Conservation (phyloP, 2,113 vertebrate genomes). For the Trichechus manatus region DNA sequence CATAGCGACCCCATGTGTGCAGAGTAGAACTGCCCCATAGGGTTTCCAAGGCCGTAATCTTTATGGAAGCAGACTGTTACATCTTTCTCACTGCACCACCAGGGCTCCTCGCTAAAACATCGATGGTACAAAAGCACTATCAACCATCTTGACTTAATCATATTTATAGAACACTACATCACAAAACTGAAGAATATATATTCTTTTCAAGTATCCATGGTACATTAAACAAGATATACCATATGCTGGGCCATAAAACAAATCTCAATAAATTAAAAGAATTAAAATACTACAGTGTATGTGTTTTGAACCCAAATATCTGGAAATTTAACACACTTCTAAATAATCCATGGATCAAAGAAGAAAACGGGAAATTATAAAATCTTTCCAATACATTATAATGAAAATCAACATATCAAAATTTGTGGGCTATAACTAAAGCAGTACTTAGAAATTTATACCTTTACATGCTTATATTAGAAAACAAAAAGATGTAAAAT, state of each 20-base stretch:
- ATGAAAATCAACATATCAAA: too few species aligned
- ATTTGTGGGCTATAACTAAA: too few species aligned
- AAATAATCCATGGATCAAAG: too few species aligned
- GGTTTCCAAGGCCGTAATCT: too few species aligned
- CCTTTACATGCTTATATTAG: conserved; percentile 12
- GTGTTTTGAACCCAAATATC: not conserved
- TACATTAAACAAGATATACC: not conserved
- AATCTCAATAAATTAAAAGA: not conserved
- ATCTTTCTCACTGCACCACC: too few species aligned
- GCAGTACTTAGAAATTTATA: not conserved
- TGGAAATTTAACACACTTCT: conserved; percentile 21
- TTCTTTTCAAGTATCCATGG: not conserved
- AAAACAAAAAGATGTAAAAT: not conserved
- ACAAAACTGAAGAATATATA: not conserved
- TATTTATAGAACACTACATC: not conserved
- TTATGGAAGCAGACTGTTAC: too few species aligned
- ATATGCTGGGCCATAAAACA: not conserved
- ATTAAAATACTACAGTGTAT: not conserved
- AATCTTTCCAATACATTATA: too few species aligned
- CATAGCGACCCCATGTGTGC: too few species aligned
- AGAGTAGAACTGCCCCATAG: too few species aligned
- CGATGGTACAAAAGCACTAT: not conserved
- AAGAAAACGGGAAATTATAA: too few species aligned
- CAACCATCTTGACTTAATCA: not conserved
- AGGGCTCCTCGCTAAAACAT: not conserved